phyloP scores from a whole-genome alignment of 2,113 vertebrate genomes.

The Hippopotamus amphibius region DNA sequence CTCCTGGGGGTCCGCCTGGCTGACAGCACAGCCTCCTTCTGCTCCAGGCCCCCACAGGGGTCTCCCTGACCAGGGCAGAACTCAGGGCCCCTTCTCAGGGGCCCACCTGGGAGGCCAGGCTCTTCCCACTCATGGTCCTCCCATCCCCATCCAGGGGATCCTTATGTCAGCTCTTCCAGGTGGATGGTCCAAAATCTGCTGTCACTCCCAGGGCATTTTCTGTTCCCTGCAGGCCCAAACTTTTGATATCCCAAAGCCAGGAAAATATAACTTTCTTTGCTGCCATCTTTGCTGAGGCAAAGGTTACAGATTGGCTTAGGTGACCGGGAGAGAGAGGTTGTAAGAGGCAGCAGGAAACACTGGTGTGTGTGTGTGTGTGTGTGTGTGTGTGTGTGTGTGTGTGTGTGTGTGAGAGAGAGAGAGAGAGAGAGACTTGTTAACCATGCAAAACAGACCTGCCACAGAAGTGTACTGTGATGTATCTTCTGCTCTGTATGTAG shows the following conservation, averaged over 20 bases:
- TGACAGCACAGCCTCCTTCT: no score
- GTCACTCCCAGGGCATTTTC: background rate
- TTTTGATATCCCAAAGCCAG: background rate
- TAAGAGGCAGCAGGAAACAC: background rate
- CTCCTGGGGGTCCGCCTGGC: background rate
- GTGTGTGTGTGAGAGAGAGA: background rate
- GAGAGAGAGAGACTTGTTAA: background rate
- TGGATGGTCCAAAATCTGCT: background rate
- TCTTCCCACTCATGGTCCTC: background rate
- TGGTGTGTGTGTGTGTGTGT: background rate
- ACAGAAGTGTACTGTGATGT: background rate
- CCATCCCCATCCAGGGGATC: background rate
- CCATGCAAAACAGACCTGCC: background rate
- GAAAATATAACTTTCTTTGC: background rate
- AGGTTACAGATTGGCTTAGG: background rate
- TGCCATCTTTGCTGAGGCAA: background rate
- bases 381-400: background rate
- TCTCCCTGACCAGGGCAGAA: background rate
- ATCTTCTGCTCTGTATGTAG: background rate
- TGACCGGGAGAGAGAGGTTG: background rate
- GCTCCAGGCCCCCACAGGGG: no score
- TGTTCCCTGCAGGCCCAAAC: background rate
- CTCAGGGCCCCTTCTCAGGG: background rate
- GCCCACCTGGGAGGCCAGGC: background rate
- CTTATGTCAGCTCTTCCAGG: background rate